Evolutionary conservation across 2,888 invertebrate genomes (phyloP), one percentile per base, ranked within the genome.

Genomic region (Arge pagana): DNA sequence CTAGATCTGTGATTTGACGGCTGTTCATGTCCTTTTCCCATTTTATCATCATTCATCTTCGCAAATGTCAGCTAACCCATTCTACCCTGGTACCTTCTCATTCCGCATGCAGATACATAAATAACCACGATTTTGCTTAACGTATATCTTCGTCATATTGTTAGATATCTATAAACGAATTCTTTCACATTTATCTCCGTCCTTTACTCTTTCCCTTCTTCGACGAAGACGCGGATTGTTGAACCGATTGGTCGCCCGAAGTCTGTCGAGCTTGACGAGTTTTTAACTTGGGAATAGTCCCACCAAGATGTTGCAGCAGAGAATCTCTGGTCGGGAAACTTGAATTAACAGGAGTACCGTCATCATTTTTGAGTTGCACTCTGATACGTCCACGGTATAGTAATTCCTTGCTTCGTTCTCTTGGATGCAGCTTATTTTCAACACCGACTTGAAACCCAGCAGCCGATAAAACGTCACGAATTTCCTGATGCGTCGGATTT

Each of bases 401-500:
- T 54, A 88, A 80, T 79, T 98, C 98, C 78, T 93, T 92, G 74
- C 96, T 96, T 53, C 85, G 83, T 75, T 98, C 98, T 35, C 95
- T 81, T 5, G 93, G 85, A 75, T 97, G 96, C 26, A 93, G 80
- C 78, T 97, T 98, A 66, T 93, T 92, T 78, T 98, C 97, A 6
- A 96, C 89, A 21, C 89, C 91, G 51, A 96, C 87, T 64, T 85
- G 87, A 36, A 97, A 77, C 18, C 94, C 93, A 19, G 90, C 87
- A 7, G 90, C 86, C 13, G 88, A 81, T 42, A 97, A 79, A 2
- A 97, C 95, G 80, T 98, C 97, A 58, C 91, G 84, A 56, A 99
- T 97, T 79, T 99, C 99, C 65, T 90, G 87, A 73, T 90, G 90
- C 0, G 94, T 94, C 10, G 99, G 99, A 77, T 96, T 96, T 64